These are phyloP conservation scores for Barnardius zonarius DNA, from an alignment of 2,113 vertebrate genomes.

Conservation along the genomic window DNA sequence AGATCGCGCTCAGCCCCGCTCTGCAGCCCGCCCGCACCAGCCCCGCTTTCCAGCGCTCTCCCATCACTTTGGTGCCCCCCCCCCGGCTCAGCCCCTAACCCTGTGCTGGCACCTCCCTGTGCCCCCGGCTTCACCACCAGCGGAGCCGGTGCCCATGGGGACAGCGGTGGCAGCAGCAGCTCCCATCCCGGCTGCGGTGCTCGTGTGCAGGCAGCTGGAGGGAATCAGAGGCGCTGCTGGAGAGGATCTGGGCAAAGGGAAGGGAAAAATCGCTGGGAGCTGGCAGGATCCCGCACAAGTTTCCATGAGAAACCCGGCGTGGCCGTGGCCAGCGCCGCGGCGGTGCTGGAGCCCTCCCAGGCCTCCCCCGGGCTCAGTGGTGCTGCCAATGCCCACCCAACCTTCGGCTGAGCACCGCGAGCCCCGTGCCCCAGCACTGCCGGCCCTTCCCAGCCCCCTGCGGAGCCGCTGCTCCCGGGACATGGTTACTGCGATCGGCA, in stretches of 20 bases:
- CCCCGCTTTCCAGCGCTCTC: background rate
- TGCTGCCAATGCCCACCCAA: slow-evolving; percentile 20
- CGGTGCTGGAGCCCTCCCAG: slow-evolving; percentile 13
- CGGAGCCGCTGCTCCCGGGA: background rate
- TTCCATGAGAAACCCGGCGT: slow-evolving; percentile 50
- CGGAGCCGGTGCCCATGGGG: fast-evolving
- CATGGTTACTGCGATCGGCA: slow-evolving; percentile 21
- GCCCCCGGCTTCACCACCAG: fast-evolving
- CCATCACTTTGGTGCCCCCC: background rate
- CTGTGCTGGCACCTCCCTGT: background rate
- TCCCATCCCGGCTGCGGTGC: background rate
- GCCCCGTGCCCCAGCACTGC: background rate
- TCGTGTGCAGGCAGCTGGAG: slow-evolving; percentile 56
- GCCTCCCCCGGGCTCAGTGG: background rate
- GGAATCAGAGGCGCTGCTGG: background rate
- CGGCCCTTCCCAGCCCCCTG: background rate
- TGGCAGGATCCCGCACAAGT: slow-evolving; percentile 18
- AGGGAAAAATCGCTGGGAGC: slow-evolving; percentile 38
- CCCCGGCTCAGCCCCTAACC: background rate
- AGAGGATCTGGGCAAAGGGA: slow-evolving; percentile 54
- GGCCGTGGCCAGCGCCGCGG: background rate
- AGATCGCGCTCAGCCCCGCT: background rate
- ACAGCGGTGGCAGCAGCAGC: background rate
- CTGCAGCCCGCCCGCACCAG: background rate
- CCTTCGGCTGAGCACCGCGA: fast-evolving